Base-by-base conservation (phyloP, 2,113 vertebrate species). In the Typhlomys cinereus region DNA sequence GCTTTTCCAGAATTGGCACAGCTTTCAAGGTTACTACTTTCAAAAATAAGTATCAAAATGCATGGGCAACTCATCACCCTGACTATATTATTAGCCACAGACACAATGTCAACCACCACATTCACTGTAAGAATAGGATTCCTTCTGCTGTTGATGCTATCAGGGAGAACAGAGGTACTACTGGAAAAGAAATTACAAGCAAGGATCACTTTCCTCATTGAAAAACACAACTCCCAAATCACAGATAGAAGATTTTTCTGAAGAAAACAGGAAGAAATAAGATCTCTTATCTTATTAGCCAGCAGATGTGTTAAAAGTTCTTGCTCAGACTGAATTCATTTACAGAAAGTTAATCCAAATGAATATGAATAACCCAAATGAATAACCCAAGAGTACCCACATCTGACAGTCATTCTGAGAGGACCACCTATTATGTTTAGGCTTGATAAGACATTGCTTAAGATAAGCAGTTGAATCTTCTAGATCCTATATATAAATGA, bases 291-390 rank as follows among this genome's bases (percentile, higher is more conserved):
- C n/a, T n/a, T n/a, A 34, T 21, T 11, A 70, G 66, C 54, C 52
- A 73, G 25, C 8, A 57, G 59, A 86, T 73, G 10, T 61, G 25
- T 36, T 66, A 34, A 79, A n/a, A 92, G 46, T 62, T 52, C 52
- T 64, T 70, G 61, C 27, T 76, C 44, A 71, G 59, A 18, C 59
- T 39, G 36, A 12, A 18, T 62, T 52, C 61, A 71, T 67, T 54
- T 44, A 50, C 39, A 66, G 71, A n/a, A 71, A 92, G 71, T 86
- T 64, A 84, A 83, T 90, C 29, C 73, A 83, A 36, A 89, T 79
- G 61, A 69, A 91, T 85, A n/a, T n/a, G n/a, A n/a, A n/a, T n/a
- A n/a, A n/a, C n/a, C n/a, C n/a, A n/a, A n/a, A n/a, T n/a, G n/a
- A n/a, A n/a, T 83, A 81, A 74, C 85, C 75, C 48, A n/a, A 59